These are phyloP conservation scores for Timema podura DNA, from an alignment of 2,888 invertebrate species.

Conservation along the genomic window DNA sequence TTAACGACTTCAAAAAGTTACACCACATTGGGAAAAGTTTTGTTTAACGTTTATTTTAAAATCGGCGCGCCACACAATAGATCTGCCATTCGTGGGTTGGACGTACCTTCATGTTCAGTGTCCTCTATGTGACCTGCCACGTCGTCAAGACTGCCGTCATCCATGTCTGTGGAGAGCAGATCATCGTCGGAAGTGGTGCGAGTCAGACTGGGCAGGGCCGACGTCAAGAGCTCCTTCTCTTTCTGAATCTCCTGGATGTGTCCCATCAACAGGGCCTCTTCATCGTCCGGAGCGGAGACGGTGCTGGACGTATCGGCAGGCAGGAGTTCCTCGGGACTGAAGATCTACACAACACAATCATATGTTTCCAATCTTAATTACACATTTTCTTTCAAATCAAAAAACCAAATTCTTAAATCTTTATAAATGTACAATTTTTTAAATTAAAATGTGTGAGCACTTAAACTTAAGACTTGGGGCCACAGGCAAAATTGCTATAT, in stretches of 20 bases:
- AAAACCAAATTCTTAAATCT: background rate
- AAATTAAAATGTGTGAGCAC: background rate
- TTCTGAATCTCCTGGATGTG: conserved; percentile 78
- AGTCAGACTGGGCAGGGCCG: conserved; percentile 73
- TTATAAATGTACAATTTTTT: background rate
- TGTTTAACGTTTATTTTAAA: background rate
- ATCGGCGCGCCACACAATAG: background rate
- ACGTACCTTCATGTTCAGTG: conserved; percentile 29
- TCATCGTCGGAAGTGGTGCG: conserved; percentile 87
- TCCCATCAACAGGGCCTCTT: conserved; percentile 69
- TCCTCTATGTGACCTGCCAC: conserved; percentile 32
- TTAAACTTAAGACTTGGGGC: too few species aligned
- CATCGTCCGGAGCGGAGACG: conserved; percentile 53
- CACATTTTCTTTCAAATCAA: too few species aligned
- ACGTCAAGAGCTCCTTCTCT: conserved; percentile 76
- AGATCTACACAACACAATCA: conserved; percentile 39
- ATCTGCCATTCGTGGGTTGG: too few species aligned
- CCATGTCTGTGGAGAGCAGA: conserved; percentile 72
- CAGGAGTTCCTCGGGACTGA: conserved; percentile 55
- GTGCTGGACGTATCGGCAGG: conserved; percentile 39
- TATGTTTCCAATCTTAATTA: too few species aligned
- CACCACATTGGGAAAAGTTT: too few species aligned
- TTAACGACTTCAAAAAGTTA: too few species aligned
- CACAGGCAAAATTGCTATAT: too few species aligned
- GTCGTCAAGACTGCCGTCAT: conserved; percentile 63